Evolutionary conservation across 2,797 vertebrate genomes (phyloP), one percentile per base, ranked within the genome.

Genomic region (Ara ararauna): DNA sequence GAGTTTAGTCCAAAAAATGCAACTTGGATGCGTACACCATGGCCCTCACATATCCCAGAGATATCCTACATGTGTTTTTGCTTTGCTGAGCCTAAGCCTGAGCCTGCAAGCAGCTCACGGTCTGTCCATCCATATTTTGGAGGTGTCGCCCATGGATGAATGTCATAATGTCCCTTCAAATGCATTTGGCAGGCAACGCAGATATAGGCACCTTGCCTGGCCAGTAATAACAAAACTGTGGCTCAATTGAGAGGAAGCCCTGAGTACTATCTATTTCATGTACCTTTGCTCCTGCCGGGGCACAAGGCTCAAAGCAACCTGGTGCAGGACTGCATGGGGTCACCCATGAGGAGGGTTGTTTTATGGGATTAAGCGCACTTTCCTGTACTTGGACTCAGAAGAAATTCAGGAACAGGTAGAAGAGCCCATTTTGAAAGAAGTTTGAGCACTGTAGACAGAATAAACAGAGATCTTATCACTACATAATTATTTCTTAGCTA

Each of bases 311-410:
- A 70, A 89, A 81, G 66, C 36, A 61, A 60, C 22, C 12, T 0
- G 0, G 24, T 0, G 61, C 54, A 76, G 30, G 85, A 45, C 12
- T 27, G 15, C 3, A 0, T 1, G 1, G 21, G 26, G 32, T 74
- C 24, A 70, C 20, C 23, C 36, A 40, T 60, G 54, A 18, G 20
- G 22, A 34, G 12, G 36, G 29, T 8, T 48, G 42, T 44, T 34
- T 54, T 47, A 29, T 3, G 61, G 21, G 19, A 66, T 22, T 50
- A 64, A 83, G 36, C 5, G 47, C 16, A 64, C 8, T 56, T 60
- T 45, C 20, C 76, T 53, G 10, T 53, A 60, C 51, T 80, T 54
- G 42, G 45, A 51, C 32, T 17, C 24, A 42, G 50, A 67, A 83
- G n/a, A 40, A 64, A 54, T 53, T 83, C 54, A 84, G 61, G 22